These are phyloP conservation scores for Nycticryphes semicollaris DNA, from an alignment of 2,113 vertebrate genomes.

Conservation along the genomic window DNA sequence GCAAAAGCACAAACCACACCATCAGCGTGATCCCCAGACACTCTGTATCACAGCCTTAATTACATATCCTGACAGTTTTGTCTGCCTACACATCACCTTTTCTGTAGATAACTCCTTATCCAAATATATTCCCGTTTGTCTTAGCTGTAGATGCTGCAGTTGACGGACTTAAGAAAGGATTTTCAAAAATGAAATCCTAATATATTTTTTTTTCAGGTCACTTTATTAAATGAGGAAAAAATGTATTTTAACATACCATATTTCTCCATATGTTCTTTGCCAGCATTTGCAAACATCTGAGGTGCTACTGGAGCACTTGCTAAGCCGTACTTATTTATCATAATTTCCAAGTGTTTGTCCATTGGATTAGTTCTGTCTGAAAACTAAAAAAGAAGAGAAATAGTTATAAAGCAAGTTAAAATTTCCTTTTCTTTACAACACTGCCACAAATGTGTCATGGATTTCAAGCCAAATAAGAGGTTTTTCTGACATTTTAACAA, in stretches of 20 bases:
- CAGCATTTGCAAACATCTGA: conserved; percentile 90
- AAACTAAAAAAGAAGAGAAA: conserved; percentile 9
- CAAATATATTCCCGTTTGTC: background rate
- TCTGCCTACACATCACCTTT: background rate
- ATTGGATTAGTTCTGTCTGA: conserved; percentile 80
- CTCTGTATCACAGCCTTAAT: background rate
- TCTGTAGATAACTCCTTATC: background rate
- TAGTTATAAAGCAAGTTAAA: background rate
- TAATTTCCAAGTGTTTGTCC: conserved; percentile 90
- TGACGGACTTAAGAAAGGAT: background rate
- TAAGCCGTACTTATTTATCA: conserved; percentile 84
- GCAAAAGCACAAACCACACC: background rate
- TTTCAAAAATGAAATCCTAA: background rate
- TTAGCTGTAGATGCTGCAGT: background rate
- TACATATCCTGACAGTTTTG: background rate
- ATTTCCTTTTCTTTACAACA: background rate
- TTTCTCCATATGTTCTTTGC: conserved; percentile 94
- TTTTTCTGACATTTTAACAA: background rate
- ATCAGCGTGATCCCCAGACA: background rate
- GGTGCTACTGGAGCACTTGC: conserved; percentile 76
- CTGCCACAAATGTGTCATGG: background rate
- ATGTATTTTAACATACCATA: conserved; percentile 79
- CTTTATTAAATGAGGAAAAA: background rate
- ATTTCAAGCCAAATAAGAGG: background rate
- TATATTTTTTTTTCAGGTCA: background rate